These are phyloP conservation scores for Hydroisotoma schaefferi DNA, from an alignment of 2,888 invertebrate genomes.

Conservation along the genomic window DNA sequence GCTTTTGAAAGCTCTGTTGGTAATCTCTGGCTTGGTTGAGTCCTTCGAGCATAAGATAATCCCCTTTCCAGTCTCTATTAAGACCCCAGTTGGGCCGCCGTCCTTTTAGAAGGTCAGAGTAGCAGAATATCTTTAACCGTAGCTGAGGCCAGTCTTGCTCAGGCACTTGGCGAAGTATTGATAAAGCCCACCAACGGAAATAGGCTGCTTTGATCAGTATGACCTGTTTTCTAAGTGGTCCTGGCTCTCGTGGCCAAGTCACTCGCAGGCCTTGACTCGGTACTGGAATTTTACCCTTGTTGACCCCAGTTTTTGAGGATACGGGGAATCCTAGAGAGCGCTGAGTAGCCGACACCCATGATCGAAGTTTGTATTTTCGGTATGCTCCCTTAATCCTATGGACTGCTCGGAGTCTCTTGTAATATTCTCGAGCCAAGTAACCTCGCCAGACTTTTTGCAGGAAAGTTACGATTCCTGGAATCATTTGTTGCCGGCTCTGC, in stretches of 20 bases:
- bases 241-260: conserved; percentile 43
- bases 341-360: conserved; percentile 62
- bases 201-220: conserved; percentile 62
- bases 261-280: conserved; percentile 44
- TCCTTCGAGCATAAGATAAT: conserved; percentile 74
- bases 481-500: conserved; percentile 72
- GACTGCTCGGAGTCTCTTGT: conserved; percentile 81
- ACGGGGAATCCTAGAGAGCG: conserved; percentile 44
- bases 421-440: conserved; percentile 69
- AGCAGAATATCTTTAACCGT: conserved; percentile 61
- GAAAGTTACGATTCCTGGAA: conserved; percentile 86
- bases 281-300: conserved; percentile 38
- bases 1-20: conserved; percentile 64
- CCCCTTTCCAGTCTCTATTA: conserved; percentile 75
- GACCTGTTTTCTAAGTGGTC: conserved; percentile 56
- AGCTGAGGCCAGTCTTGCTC: conserved; percentile 83
- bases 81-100: conserved; percentile 70
- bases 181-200: conserved; percentile 82
- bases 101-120: conserved; percentile 55
- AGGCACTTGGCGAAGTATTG: conserved; percentile 77
- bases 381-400: conserved; percentile 76
- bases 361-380: conserved; percentile 69
- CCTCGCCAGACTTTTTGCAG: conserved; percentile 96
- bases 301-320: conserved; percentile 13
- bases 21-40: conserved; percentile 62